Base-by-base conservation (phyloP, 1,140 invertebrate species). In the Cotesia glomerata region DNA sequence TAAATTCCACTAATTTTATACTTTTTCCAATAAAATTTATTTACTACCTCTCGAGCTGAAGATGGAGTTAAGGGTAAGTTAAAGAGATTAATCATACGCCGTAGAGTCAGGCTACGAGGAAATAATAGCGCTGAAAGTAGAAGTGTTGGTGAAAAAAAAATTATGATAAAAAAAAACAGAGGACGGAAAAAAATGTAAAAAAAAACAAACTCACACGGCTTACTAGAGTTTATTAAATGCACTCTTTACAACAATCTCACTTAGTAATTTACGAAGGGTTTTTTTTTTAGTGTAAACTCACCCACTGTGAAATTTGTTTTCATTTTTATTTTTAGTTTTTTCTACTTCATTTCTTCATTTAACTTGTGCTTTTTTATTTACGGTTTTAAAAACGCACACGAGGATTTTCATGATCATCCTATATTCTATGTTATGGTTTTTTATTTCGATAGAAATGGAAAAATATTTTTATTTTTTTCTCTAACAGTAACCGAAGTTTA, bases 141-240 rank as follows among this genome's bases (percentile, higher is more conserved):
- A 9, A 45, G 59, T 26, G 59, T 13, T 8, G 32, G 59, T 36
- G 11, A 45, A 45, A 36, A 64, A 36, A 32, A 35, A 9, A 39
- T 1, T 45, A 36, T 39, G 7, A 11, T 18, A 61, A 34, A 26
- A 61, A 59, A 32, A 61, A 61, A 9, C 2, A 26, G 18, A 61
- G 26, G 26, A 26, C 26, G 26, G 5, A 34, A 39, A n/a, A 63
- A 16, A 11, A 9, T 9, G 0, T 2, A 35, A n/a, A 64, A 64
- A 45, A 64, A 64, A 35, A n/a, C 18, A 11, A n/a, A 32, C 14
- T 39, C 36, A 13, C 62, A 56, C 13, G 65, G 49, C 8, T 64
- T 39, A 35, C 62, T n/a, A 14, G 62, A 74, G 67, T 74, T 74
- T 74, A 74, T 74, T 74, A 69, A 69, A 74, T 69, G 72, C 72